Evolutionary conservation across 2,888 invertebrate species (phyloP), one percentile per base, ranked within the genome.

Genomic region (Lymantria dispar): DNA sequence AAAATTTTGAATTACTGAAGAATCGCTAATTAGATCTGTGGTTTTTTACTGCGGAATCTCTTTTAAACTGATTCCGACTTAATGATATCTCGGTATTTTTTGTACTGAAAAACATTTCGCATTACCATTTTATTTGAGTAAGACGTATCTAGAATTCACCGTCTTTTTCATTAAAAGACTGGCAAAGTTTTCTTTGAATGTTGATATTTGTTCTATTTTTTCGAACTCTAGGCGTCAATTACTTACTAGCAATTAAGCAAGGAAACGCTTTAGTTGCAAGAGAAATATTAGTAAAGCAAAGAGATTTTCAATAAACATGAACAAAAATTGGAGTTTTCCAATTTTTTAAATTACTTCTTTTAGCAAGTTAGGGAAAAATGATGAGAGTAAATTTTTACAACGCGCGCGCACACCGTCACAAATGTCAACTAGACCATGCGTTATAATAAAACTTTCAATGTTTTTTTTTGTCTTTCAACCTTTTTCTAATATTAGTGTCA

Each of bases 11-110:
- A 78, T 72, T 68, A 62, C 65, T 49, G 49, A 53, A 52, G 67
- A 72, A 71, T 75, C 64, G 64, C 73, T 80, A 83, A 85, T 82
- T 78, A 77, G 52, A 67, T 66, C 51, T 14, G 47, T 52, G 52
- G 61, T 60, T 67, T 50, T 50, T 40, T 59, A 44, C 39, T 46
- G 37, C 36, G 38, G 40, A 52, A 60, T 62, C 52, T 58, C 53
- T 63, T 57, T 58, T 55, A 52, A 59, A 62, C 62, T 58, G 58
- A 66, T 63, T 64, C 59, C 29, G 42, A 56, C 60, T 61, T 60
- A 70, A 70, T 62, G 60, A 64, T 58, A 54, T 52, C 31, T 44
- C 38, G 47, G 36, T 12, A 40, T 52, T 56, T n/a, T 47, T 42
- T 9, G 43, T 56, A 52, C 52, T 62, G 44, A 56, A 56, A 56